Evolutionary conservation across 2,113 vertebrate species (phyloP).

Genomic region (Otocyon megalotis): DNA sequence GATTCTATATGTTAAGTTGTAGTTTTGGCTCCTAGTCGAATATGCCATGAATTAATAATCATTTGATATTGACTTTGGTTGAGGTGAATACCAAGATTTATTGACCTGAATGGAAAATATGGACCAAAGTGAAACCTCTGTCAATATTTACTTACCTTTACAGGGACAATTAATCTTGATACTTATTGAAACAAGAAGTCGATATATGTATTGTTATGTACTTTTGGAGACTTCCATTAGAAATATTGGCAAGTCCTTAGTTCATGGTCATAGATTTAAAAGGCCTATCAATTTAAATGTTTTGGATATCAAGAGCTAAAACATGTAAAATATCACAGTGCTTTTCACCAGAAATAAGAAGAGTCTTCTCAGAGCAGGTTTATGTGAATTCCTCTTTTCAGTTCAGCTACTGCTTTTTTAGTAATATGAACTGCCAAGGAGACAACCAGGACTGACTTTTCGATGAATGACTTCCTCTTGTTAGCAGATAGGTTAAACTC

Average conservation of each 20-base stretch:
- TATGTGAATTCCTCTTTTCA: slow-evolving; percentile 40
- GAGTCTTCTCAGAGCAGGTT: slow-evolving; percentile 21
- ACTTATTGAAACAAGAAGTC: slow-evolving; percentile 82
- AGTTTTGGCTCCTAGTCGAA: slow-evolving; percentile 66
- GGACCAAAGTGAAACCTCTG: slow-evolving; percentile 81
- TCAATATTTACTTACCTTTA: slow-evolving; percentile 85
- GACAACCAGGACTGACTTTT: not conserved
- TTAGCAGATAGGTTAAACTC: not conserved
- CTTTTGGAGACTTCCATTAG: slow-evolving; percentile 83
- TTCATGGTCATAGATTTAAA: slow-evolving; percentile 75
- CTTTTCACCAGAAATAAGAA: slow-evolving; percentile 59
- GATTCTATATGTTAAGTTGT: slow-evolving; percentile 72
- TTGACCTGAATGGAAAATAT: slow-evolving; percentile 82
- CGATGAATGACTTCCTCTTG: not conserved
- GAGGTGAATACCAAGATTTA: slow-evolving; percentile 81
- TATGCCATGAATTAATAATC: slow-evolving; percentile 81
- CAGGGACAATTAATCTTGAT: slow-evolving; percentile 84
- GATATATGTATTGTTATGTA: slow-evolving; percentile 82
- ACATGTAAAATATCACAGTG: slow-evolving; percentile 67
- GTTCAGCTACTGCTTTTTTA: slow-evolving; percentile 40
- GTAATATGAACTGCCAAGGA: slow-evolving; percentile 31
- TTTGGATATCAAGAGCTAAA: slow-evolving; percentile 68
- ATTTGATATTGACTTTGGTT: slow-evolving; percentile 80
- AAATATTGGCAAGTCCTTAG: slow-evolving; percentile 79
- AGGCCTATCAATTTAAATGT: slow-evolving; percentile 75